Evolutionary conservation across 1,140 invertebrate species (phyloP).

Genomic region (Drosophila suzukii): DNA sequence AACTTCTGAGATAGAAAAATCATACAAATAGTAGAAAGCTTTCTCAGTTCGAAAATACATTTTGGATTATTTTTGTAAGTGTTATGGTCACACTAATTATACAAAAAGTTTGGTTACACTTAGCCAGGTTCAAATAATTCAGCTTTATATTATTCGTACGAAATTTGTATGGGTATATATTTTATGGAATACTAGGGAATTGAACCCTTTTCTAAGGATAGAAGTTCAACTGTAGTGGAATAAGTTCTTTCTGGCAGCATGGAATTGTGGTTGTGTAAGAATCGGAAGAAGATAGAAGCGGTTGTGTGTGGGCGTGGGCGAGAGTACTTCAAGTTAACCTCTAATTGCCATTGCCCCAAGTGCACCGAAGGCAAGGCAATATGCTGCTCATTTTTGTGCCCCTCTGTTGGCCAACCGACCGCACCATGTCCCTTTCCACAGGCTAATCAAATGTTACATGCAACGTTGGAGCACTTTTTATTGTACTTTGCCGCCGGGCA

Average conservation of each 20-base stretch:
- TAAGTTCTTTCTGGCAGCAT: background rate
- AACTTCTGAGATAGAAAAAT: background rate
- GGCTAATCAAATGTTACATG: slow-evolving; percentile 79
- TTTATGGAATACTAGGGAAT: too few species aligned
- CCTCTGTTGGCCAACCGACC: slow-evolving; percentile 19
- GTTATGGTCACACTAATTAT: too few species aligned
- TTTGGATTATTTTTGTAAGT: too few species aligned
- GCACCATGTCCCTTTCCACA: slow-evolving; percentile 40
- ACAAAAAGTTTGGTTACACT: too few species aligned
- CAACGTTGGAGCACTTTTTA: slow-evolving; percentile 71
- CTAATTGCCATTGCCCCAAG: slow-evolving; percentile 73
- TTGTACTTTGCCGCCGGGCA: slow-evolving; percentile 70
- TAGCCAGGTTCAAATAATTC: too few species aligned
- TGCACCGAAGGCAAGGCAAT: slow-evolving; percentile 69
- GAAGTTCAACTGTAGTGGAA: background rate
- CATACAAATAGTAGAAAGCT: too few species aligned
- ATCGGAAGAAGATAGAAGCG: slow-evolving; percentile 17
- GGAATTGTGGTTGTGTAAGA: slow-evolving; percentile 37
- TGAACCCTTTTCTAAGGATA: background rate
- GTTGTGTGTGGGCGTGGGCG: slow-evolving; percentile 1
- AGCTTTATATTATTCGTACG: background rate
- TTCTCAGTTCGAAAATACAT: too few species aligned
- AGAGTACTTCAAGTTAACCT: slow-evolving; percentile 64
- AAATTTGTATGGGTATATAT: background rate
- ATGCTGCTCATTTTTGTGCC: slow-evolving; percentile 46